Conservation (phyloP, 2,113 vertebrate genomes). For the Sardina pilchardus region DNA sequence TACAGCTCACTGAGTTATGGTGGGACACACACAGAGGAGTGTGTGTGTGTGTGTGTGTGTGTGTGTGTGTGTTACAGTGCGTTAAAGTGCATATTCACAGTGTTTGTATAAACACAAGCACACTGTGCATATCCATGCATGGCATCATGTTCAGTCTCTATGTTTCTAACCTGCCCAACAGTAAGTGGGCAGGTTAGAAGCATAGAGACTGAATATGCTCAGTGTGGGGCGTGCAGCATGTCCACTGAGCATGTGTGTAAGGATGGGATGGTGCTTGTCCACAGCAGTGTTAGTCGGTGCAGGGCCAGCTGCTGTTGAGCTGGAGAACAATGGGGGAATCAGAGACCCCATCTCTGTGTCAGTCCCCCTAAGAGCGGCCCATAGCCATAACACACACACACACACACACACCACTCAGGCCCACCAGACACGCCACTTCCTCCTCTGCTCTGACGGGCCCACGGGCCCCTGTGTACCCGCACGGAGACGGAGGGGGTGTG, state of each 20-base stretch:
- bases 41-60: conserved; percentile 23
- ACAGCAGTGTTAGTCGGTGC: not conserved
- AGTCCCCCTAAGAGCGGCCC: not conserved
- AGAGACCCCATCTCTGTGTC: not conserved
- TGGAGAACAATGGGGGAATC: not conserved
- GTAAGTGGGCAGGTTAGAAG: too few relatives aligned
- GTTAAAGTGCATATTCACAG: not conserved
- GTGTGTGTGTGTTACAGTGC: conserved; percentile 24
- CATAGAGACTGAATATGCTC: too few relatives aligned
- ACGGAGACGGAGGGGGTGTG: not conserved
- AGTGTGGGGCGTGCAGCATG: too few relatives aligned
- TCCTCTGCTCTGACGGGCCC: conserved; percentile 32
- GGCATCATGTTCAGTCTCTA: not conserved
- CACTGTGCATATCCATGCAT: not conserved
- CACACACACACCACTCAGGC: not conserved
- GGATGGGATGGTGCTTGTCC: not conserved
- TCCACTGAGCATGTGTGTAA: not conserved
- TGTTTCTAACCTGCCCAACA: not conserved
- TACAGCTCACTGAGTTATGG: conserved; percentile 30
- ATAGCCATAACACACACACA: conserved; percentile 14
- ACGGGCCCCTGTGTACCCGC: not conserved
- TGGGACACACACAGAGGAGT: conserved; percentile 28
- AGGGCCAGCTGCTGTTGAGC: not conserved
- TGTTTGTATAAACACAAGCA: not conserved
- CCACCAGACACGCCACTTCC: not conserved